Evolutionary conservation across 2,797 vertebrate species (phyloP).

Genomic region (Sciaenops ocellatus): DNA sequence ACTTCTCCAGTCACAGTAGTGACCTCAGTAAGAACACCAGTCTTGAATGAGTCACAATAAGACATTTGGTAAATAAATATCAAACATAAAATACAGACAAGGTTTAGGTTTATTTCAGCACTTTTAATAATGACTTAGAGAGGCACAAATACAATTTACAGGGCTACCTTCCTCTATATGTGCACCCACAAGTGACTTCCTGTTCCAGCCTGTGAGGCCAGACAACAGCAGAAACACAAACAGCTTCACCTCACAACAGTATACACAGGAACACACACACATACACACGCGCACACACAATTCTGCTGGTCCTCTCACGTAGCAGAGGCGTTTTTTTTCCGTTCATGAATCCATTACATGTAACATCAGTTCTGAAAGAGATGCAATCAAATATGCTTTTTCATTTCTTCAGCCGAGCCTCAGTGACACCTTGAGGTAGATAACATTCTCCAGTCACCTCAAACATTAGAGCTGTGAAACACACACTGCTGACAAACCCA

Average conservation of each 20-base stretch:
- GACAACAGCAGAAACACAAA: constrained; percentile 59
- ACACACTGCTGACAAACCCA: constrained; percentile 33
- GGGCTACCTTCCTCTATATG: constrained; percentile 71
- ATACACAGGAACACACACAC: constrained; percentile 1
- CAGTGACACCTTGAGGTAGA: constrained; percentile 79
- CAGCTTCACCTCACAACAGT: constrained; percentile 3
- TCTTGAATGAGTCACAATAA: no score
- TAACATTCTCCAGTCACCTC: constrained; percentile 67
- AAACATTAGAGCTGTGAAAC: constrained; percentile 42
- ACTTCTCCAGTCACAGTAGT: no score
- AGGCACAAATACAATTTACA: constrained; percentile 84
- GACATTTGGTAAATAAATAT: no score
- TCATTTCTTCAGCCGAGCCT: constrained; percentile 43
- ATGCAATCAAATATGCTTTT: constrained; percentile 29
- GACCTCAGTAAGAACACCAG: no score
- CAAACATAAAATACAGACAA: not conserved
- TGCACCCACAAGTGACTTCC: constrained; percentile 65
- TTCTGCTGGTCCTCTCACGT: constrained; percentile 37
- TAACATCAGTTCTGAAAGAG: constrained; percentile 47
- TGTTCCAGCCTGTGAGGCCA: constrained; percentile 44
- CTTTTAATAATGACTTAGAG: constrained; percentile 85
- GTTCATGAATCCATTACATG: constrained; percentile 13
- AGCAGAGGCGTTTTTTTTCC: constrained; percentile 20
- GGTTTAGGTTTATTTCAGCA: constrained; percentile 67
- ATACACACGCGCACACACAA: constrained; percentile 5